Evolutionary conservation across 2,888 invertebrate genomes (phyloP).

Genomic region (Amorpha juglandis): DNA sequence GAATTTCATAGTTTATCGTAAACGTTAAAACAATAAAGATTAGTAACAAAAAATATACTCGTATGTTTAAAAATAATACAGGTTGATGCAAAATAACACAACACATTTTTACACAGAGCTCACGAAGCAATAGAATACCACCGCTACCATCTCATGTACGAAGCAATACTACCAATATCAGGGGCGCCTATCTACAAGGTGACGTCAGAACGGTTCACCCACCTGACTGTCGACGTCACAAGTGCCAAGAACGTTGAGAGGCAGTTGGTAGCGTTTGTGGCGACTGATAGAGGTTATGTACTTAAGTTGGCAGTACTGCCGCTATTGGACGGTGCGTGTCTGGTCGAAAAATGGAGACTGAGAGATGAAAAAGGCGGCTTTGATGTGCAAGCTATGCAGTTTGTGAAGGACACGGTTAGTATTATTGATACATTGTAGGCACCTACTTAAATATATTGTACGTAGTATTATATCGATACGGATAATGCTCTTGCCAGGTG

Average conservation of each 20-base stretch:
- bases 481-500: too few species aligned
- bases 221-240: constrained; percentile 92
- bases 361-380: constrained; percentile 80
- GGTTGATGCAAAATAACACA: neutral
- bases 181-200: constrained; percentile 88
- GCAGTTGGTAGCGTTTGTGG: constrained; percentile 92
- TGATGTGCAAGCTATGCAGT: constrained; percentile 88
- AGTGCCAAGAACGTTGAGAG: constrained; percentile 87
- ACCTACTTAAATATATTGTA: too few species aligned
- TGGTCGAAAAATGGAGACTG: constrained; percentile 93
- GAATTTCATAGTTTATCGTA: too few species aligned
- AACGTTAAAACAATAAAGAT: too few species aligned
- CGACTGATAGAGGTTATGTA: constrained; percentile 89
- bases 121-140: constrained; percentile 86
- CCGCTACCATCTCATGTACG: constrained; percentile 94
- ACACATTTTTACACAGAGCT: constrained; percentile 48
- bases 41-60: too few species aligned
- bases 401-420: constrained; percentile 91
- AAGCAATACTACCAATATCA: constrained; percentile 90
- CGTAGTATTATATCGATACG: too few species aligned
- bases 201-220: constrained; percentile 88
- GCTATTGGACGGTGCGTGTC: constrained; percentile 88
- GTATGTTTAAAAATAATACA: neutral
- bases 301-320: constrained; percentile 92
- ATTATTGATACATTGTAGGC: too few species aligned